Base-by-base conservation (phyloP, 1,140 invertebrate species). In the Oryctes rhinoceros region DNA sequence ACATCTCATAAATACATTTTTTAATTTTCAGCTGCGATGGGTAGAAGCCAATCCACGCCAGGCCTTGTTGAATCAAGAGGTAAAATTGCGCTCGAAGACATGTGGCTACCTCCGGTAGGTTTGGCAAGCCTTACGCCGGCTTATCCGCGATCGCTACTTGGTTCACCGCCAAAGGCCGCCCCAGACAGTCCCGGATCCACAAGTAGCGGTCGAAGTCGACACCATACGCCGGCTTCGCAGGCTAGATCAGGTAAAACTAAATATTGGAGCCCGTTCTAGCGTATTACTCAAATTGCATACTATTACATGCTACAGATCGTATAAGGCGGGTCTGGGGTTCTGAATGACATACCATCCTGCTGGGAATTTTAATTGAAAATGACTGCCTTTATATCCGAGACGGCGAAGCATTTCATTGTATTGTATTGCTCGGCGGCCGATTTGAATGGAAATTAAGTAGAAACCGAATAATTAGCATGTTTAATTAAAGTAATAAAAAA, bases 31-130 rank as follows among this genome's bases (percentile, higher is more conserved):
- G 96, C 95, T 88, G 95, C 96, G 80, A 95, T 98, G 93, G 95
- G 96, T 83, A 92, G 97, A 82, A 97, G 97, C 88, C 95, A 96
- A 87, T 98, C 97, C 81, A 98, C 97, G 44, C 97, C 98, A 20
- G 97, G 97, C 13, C 89, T 99, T 78, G 94, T 99, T 75, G 97
- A 99, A 88, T 97, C 96, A 10, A 91, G 92, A 80, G 97, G 96
- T 48, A 94, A 96, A 84, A 91, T 97, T 76, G 93, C 96, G 13
- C 89, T 98, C 78, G 96, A 98, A 88, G 94, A 97, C 74, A 97
- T 97, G 96, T 94, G 93, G 92, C 88, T 94, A 78, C 93, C 92
- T 78, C 91, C 93, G 4, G 65, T 71, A 71, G 89, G 90, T 74
- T 85, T 88, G 80, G 85, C 85, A 6, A 86, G 85, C 71, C 87